A percentile compares a stretch with the other conserved stretches of the same genome.
Conservation (phyloP, 2,113 vertebrate genomes). For the Rutilus rutilus region DNA sequence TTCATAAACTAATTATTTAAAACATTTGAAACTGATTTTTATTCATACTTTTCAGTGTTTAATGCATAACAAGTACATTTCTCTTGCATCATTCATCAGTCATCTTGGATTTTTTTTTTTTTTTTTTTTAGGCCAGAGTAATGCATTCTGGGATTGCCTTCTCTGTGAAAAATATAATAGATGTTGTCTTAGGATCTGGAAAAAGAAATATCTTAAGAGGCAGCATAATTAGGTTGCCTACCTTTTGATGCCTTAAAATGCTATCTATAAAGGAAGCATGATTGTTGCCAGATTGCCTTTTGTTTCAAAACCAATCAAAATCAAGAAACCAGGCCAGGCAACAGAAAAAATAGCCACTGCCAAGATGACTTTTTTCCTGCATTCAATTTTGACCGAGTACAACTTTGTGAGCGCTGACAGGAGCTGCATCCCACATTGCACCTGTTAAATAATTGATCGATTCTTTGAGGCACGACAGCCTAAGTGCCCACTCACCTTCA, state of each 20-base stretch:
- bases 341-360: background rate
- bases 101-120: background rate
- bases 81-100: background rate
- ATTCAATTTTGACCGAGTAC: background rate
- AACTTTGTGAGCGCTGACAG: conserved; percentile 25
- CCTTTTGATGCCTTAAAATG: too few relatives aligned
- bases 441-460: conserved; percentile 36
- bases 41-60: too few relatives aligned
- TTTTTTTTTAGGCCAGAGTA: background rate
- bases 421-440: background rate
- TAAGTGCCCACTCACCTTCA: background rate
- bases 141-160: too few relatives aligned
- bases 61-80: background rate
- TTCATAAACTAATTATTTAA: too few relatives aligned
- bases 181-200: too few relatives aligned
- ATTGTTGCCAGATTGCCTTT: too few relatives aligned
- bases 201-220: too few relatives aligned
- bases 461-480: background rate
- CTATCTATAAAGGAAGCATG: too few relatives aligned
- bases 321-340: background rate
- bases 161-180: too few relatives aligned
- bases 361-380: background rate
- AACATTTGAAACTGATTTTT: too few relatives aligned
- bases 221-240: too few relatives aligned
- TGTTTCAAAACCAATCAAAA: too few relatives aligned